Base-by-base conservation (phyloP, 2,113 vertebrate genomes). In the Heteronetta atricapilla region DNA sequence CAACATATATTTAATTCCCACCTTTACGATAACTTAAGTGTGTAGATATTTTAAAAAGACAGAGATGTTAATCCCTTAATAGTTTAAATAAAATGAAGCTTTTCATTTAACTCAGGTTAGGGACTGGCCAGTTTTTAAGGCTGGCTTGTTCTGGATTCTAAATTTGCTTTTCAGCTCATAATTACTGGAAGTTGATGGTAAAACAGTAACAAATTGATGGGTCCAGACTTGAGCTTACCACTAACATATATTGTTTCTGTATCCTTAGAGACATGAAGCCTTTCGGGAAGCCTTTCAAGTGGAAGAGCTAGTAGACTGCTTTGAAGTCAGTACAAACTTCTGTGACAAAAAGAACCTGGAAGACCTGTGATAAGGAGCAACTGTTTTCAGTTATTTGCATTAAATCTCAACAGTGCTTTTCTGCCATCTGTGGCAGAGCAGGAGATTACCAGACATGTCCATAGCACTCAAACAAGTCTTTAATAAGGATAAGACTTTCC, bases 401-500 rank as follows among this genome's bases (percentile, higher is more conserved):
- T 94, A 74, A 94, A 70, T 92, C 86, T 82, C 86, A 89, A 76
- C 78, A 2, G 82, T 96, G 82, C 56, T 93, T 96, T 95, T 95
- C 89, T 91, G 44, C 73, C 83, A 96, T 70, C 80, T 93, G 76
- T 63, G 87, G 20, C 69, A 73, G 78, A 50, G 64, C 79, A 73
- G 93, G 96, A 93, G 87, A 85, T 73, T 94, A 90, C 33, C 84
- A 94, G 74, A 88, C 89, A 98, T 99, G 98, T 98, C 98, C 68
- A 98, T 97, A 82, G 97, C 98, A 50, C 97, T 99, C 79, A 99
- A 98, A 92, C 98, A 99, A 92, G 98, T 99, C 82, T 99, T 99
- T 88, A 98, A 98, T 96, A 99, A 99, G 87, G 98, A 99, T 96
- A 98, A 98, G 96, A 99, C 98, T 13, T 99, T 99, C 93, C 97